phyloP scores from a whole-genome alignment of 35 echinoderm and acorn worm genomes.

The Apostichopus parvimensis region DNA sequence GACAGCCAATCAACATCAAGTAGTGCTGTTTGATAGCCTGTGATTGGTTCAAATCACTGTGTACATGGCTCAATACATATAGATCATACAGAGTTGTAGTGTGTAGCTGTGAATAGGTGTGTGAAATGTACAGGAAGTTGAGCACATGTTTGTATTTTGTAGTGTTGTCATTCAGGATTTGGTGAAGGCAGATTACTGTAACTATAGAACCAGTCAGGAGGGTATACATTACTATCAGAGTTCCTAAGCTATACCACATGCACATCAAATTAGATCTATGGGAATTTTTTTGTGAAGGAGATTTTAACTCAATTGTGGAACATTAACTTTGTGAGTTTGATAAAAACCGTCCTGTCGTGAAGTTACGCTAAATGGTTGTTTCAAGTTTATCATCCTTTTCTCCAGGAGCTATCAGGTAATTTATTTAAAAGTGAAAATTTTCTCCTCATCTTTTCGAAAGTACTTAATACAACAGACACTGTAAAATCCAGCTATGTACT shows the following conservation, averaged over 20 bases:
- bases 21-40: background rate
- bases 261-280: no score
- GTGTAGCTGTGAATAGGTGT: background rate
- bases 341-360: background rate
- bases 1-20: background rate
- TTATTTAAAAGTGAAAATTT: background rate
- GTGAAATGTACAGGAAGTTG: background rate
- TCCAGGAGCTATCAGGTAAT: slow-evolving; percentile 1
- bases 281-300: no score
- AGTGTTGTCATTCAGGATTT: background rate
- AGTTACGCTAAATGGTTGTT: background rate
- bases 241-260: background rate
- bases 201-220: background rate
- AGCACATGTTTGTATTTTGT: background rate
- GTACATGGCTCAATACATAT: background rate
- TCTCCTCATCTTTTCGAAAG: no score
- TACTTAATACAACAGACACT: no score
- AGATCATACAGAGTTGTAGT: background rate
- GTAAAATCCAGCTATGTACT: no score
- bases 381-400: background rate
- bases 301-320: no score
- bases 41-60: background rate
- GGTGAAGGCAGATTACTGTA: background rate
- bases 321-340: no score
- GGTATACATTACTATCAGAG: background rate